These are phyloP conservation scores for Mesembrinibis cayennensis DNA, from an alignment of 2,113 vertebrate species.

Conservation along the genomic window DNA sequence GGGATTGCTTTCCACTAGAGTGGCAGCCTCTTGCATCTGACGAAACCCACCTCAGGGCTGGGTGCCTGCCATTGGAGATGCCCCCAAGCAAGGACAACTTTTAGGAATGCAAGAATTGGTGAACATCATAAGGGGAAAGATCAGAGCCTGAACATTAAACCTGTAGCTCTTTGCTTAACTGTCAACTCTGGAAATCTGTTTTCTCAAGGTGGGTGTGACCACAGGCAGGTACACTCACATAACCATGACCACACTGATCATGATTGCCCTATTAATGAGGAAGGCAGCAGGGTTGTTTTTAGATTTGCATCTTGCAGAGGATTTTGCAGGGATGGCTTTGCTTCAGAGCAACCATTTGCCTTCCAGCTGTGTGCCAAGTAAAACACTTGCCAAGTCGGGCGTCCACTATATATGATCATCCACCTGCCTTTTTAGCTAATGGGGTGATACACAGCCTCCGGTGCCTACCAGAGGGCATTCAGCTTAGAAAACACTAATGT, in stretches of 20 bases:
- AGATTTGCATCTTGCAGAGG: not conserved
- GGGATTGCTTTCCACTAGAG: not conserved
- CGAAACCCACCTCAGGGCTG: not conserved
- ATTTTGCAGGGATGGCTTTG: not conserved
- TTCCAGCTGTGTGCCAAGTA: not conserved
- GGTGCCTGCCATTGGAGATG: not conserved
- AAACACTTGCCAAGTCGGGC: not conserved
- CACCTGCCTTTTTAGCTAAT: not conserved
- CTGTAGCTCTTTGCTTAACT: not conserved
- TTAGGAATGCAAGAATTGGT: not conserved
- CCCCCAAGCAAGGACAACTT: not conserved
- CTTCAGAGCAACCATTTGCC: not conserved
- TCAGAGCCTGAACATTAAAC: not conserved
- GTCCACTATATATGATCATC: not conserved
- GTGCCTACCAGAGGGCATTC: conserved; percentile 35
- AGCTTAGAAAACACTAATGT: conserved; percentile 39
- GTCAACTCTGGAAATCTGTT: not conserved
- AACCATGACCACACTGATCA: rapidly evolving
- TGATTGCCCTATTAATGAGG: rapidly evolving
- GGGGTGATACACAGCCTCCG: not conserved
- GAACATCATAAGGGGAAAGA: not conserved
- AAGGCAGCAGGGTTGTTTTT: not conserved
- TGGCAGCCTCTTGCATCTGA: not conserved
- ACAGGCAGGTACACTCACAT: not conserved
- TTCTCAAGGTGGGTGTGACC: not conserved